Base-by-base conservation (phyloP, 2,797 vertebrate species). In the Enteromius treurensis region DNA sequence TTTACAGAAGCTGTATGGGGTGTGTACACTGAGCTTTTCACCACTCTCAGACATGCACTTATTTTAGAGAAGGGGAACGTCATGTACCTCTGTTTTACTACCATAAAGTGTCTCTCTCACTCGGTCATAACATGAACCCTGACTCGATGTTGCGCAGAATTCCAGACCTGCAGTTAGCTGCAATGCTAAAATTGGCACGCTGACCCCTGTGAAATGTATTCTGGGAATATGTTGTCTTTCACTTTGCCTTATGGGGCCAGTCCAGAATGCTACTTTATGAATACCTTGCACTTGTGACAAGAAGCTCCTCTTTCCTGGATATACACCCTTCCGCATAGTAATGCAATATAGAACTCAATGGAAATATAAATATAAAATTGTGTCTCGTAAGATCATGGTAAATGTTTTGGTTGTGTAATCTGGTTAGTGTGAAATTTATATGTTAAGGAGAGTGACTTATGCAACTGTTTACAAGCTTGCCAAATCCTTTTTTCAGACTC, bases 201-300 rank as follows among this genome's bases (percentile, higher is more conserved):
- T 93, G 93, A 93, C 94, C 93, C 90, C 90, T 91, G 86, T 93
- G 91, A 92, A 95, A 94, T 94, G 93, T 93, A 95, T 95, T 92
- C 92, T 94, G 93, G 92, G 93, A 94, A 92, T 93, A 92, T 92
- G 74, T 83, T 90, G 87, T 85, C 84, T 92, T 92, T 91, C 82
- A 86, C 88, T 89, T 92, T 89, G 91, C 93, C 93, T 94, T 93
- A 91, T 94, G 91, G 87, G 90, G 93, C 74, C 85, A 75, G 80
- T 68, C 78, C 85, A 86, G 88, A 86, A 87, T 84, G 79, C 74
- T 83, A 87, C 88, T 85, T 88, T 87, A 83, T 86, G 49, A 74
- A 29, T 86, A 79, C 84, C 49, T 92, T 91, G 91, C 80, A 89
- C 93, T 90, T 92, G 90, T 37, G 75, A 1, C 29, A 77, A 55